phyloP scores from a whole-genome alignment of 2,113 vertebrate genomes.

The Hydropotes inermis region DNA sequence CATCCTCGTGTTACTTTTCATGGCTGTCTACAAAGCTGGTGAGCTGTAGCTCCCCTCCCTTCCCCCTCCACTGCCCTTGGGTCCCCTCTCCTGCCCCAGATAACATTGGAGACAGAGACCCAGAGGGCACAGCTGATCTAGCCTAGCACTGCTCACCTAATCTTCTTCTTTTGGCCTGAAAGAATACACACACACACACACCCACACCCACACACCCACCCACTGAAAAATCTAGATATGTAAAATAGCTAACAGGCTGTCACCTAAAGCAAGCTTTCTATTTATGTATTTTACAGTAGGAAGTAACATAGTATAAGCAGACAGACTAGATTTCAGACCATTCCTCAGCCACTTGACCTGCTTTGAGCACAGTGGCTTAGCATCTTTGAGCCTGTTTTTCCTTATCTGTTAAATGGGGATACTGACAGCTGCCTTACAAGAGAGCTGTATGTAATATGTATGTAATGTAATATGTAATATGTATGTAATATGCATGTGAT shows the following conservation, averaged over 20 bases:
- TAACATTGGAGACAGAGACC: neutral
- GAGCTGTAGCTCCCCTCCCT: neutral
- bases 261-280: neutral
- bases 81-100: neutral
- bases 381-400: neutral
- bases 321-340: neutral
- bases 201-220: neutral
- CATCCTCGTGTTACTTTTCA: neutral
- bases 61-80: neutral
- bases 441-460: neutral
- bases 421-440: neutral
- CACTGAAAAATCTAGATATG: neutral
- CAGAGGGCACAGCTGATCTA: neutral
- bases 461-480: too few species aligned
- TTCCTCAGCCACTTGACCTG: neutral
- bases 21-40: neutral
- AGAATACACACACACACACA: neutral
- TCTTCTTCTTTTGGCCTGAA: neutral
- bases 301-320: neutral
- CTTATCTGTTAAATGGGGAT: neutral
- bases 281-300: neutral
- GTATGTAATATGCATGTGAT: neutral
- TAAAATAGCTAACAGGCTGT: neutral
- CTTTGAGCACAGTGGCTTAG: neutral
- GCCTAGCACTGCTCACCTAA: fast-evolving